These are phyloP conservation scores for Philypnodon macrostomus DNA, from an alignment of 2,797 vertebrate genomes.

Conservation along the genomic window DNA sequence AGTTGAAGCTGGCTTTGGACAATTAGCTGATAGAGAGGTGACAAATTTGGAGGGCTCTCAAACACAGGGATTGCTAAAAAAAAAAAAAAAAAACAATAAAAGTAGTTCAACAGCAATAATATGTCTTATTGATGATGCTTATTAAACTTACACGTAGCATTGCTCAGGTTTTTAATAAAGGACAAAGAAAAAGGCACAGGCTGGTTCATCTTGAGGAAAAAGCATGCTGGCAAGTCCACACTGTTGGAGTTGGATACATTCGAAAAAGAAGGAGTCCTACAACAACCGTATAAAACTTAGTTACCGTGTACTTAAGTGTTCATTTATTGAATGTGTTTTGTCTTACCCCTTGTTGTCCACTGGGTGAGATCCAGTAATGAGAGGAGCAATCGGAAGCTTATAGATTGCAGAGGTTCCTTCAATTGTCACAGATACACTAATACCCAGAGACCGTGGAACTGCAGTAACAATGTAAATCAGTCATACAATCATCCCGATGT, in stretches of 20 bases:
- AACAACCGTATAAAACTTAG: constrained; percentile 21
- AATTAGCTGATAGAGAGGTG: constrained; percentile 90
- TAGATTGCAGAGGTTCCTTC: constrained; percentile 89
- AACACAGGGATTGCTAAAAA: constrained; percentile 87
- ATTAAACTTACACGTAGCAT: constrained; percentile 81
- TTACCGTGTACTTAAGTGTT: background rate
- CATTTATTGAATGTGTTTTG: background rate
- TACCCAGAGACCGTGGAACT: constrained; percentile 89
- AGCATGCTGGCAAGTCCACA: constrained; percentile 96
- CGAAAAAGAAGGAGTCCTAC: constrained; percentile 94
- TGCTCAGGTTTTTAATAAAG: constrained; percentile 91
- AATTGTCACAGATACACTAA: constrained; percentile 91
- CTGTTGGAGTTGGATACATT: constrained; percentile 94
- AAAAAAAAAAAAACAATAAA: background rate
- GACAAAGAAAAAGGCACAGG: constrained; percentile 93
- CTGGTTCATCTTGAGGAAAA: constrained; percentile 93
- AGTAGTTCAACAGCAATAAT: background rate
- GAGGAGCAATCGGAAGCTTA: constrained; percentile 94
- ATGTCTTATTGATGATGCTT: background rate
- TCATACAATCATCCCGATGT: background rate
- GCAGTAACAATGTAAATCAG: constrained; percentile 12
- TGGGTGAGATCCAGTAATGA: constrained; percentile 95
- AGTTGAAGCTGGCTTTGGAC: constrained; percentile 88
- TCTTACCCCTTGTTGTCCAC: constrained; percentile 94
- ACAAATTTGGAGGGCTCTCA: constrained; percentile 81